Evolutionary conservation across 2,888 invertebrate genomes (phyloP), one percentile per base, ranked within the genome.

Genomic region (Heliconius aoede): DNA sequence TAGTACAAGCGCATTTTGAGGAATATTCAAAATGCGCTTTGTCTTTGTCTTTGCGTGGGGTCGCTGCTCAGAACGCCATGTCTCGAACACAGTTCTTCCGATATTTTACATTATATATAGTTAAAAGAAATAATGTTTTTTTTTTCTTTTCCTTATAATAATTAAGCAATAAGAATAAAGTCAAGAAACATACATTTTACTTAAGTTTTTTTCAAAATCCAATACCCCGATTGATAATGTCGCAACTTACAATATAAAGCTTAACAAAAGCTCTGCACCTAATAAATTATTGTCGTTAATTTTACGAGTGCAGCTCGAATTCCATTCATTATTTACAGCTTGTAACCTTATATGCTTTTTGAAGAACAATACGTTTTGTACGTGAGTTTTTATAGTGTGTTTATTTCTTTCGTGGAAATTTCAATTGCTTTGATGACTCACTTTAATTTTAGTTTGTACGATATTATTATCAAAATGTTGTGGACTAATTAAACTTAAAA

Each of bases 261-360:
- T 65, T 36, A 65, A 71, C 76, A 76, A 51, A 65, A 46, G 46
- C 67, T 58, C 71, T 81, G 77, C 78, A 78, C 71, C 76, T 74
- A 76, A 81, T 81, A 81, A 78, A 80, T 79, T 81, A 76, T 76
- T 72, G 76, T 80, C 72, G 76, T 73, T 78, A 73, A 76, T 77
- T 80, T 79, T 80, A 80, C 76, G 78, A 80, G 68, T 69, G 40
- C 36, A 62, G 71, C 65, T 76, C 77, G 77, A 77, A 73, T 60
- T 68, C 78, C 78, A 79, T 80, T 80, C 80, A 78, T 80, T 82
- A 82, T 80, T 82, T 81, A 82, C 78, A 74, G 69, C 76, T 73
- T 79, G 82, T 81, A 82, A 82, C 82, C 78, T 78, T 80, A 82
- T 79, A 82, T 79, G 58, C 73, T 71, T 71, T 73, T 64, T 69